Evolutionary conservation across 2,797 vertebrate genomes (phyloP).

Genomic region (Microctenopoma lineatum): DNA sequence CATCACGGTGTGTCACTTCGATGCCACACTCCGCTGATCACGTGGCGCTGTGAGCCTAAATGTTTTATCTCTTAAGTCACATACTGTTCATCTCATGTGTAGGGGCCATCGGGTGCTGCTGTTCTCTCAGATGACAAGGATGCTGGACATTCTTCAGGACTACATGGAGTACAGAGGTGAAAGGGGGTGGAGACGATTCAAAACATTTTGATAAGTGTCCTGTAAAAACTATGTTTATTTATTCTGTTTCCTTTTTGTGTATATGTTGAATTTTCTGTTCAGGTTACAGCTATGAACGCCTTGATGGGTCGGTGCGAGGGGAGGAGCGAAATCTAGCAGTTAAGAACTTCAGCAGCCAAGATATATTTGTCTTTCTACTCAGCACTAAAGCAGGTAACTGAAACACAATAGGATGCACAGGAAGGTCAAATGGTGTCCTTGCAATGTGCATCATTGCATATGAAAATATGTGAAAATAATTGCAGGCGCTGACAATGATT

Average conservation of each 20-base stretch:
- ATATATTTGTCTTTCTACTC: slow-evolving; percentile 91
- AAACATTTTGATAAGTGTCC: background rate
- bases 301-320: slow-evolving; percentile 93
- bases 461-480: background rate
- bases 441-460: background rate
- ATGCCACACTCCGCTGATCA: background rate
- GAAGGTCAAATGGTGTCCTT: background rate
- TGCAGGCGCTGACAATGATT: background rate
- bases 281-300: slow-evolving; percentile 94
- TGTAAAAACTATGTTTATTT: background rate
- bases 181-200: background rate
- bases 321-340: slow-evolving; percentile 93
- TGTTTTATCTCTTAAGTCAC: background rate
- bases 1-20: background rate
- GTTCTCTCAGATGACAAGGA: slow-evolving; percentile 95
- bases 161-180: slow-evolving; percentile 93
- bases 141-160: slow-evolving; percentile 94
- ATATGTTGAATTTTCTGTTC: background rate
- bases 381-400: slow-evolving; percentile 93
- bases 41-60: background rate
- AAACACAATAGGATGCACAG: background rate
- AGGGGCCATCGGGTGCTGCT: slow-evolving; percentile 91
- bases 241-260: background rate
- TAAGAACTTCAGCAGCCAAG: slow-evolving; percentile 91
- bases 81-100: slow-evolving; percentile 11